phyloP scores from a whole-genome alignment of 2,888 invertebrate species.

The Euproctis similis region DNA sequence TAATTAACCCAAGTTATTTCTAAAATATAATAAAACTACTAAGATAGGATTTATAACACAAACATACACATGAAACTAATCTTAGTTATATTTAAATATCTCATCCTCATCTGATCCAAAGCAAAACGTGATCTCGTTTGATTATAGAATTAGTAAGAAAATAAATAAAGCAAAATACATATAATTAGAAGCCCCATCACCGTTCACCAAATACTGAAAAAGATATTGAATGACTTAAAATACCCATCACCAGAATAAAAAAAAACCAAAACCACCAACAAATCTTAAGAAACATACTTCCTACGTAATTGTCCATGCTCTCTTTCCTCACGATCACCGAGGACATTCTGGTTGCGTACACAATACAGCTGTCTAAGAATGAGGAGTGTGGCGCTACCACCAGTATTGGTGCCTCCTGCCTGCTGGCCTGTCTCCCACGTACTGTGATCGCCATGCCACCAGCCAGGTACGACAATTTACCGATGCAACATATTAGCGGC shows the following conservation, averaged over 20 bases:
- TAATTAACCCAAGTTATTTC: too few species aligned
- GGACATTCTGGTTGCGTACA: conserved; percentile 87
- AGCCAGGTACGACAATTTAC: conserved; percentile 83
- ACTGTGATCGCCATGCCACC: conserved; percentile 86
- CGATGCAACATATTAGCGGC: conserved; percentile 82
- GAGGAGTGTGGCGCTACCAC: conserved; percentile 93
- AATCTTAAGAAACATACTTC: conserved; percentile 78
- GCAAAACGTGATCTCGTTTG: too few species aligned
- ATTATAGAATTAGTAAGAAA: too few species aligned
- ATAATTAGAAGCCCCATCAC: not conserved
- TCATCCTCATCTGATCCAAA: too few species aligned
- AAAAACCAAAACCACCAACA: conserved; percentile 20
- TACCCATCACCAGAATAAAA: conserved; percentile 10
- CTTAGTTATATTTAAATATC: too few species aligned
- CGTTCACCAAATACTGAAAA: not conserved
- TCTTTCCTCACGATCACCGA: conserved; percentile 89
- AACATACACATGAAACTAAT: too few species aligned
- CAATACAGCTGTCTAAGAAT: conserved; percentile 90
- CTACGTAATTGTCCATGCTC: conserved; percentile 88
- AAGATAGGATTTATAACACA: too few species aligned
- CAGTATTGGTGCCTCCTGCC: conserved; percentile 88
- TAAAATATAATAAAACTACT: too few species aligned
- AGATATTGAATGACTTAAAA: not conserved
- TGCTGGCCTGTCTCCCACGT: conserved; percentile 83
- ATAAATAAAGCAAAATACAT: too few species aligned